A percentile compares a stretch with the other conserved stretches of the same genome.
Evolutionary conservation across 2,888 invertebrate genomes (phyloP).

Genomic region (Nomada lathburiana): DNA sequence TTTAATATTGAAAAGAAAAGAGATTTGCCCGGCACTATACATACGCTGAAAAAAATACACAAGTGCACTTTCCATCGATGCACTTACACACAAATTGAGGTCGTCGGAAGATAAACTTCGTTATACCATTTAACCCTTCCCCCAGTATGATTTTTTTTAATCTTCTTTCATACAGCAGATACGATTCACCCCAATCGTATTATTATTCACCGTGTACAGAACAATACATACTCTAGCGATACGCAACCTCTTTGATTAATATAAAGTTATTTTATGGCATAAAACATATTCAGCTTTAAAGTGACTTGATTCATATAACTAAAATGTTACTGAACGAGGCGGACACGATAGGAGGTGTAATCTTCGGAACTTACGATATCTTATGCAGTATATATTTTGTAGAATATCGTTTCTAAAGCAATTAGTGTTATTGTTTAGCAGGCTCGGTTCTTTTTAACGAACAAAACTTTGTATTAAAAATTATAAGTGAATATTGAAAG

Average conservation of each 20-base stretch:
- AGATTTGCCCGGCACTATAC: not conserved
- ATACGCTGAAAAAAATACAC: not conserved
- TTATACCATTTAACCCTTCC: not conserved
- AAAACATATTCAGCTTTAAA: not conserved
- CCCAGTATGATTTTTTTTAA: not conserved
- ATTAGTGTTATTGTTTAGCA: too few relatives aligned
- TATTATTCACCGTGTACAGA: not conserved
- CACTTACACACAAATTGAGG: not conserved
- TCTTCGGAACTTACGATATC: too few relatives aligned
- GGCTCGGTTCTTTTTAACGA: too few relatives aligned
- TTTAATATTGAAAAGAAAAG: not conserved
- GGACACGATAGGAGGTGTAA: too few relatives aligned
- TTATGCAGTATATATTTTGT: too few relatives aligned
- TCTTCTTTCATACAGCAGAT: conserved; percentile 2
- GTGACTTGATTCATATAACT: too few relatives aligned
- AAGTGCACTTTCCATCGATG: not conserved
- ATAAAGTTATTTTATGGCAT: not conserved
- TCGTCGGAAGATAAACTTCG: conserved; percentile 15
- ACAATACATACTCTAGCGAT: not conserved
- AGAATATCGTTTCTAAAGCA: too few relatives aligned
- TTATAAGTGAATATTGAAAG: too few relatives aligned
- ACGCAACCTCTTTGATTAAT: not conserved
- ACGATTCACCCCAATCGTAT: not conserved
- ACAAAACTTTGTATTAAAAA: too few relatives aligned
- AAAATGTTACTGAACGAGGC: too few relatives aligned